phyloP scores from a whole-genome alignment of 2,113 vertebrate species.

The Rhagologus leucostigma region DNA sequence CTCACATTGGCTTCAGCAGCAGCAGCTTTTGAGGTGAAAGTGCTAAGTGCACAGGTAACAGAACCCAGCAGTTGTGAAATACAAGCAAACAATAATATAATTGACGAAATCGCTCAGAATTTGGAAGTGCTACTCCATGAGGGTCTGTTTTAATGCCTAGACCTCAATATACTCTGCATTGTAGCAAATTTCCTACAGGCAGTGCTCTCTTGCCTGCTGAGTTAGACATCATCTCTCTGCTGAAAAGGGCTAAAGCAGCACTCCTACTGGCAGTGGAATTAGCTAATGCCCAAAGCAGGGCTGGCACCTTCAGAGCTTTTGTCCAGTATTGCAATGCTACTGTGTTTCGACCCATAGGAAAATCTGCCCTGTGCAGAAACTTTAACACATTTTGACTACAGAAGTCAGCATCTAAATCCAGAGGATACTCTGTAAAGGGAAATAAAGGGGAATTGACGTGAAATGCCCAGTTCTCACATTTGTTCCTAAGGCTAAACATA shows the following conservation, averaged over 20 bases:
- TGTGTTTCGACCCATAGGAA: neutral
- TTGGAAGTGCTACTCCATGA: neutral
- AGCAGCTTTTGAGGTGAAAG: neutral
- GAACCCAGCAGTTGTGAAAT: neutral
- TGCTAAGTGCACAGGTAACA: neutral
- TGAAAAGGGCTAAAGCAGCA: neutral
- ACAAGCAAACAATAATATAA: neutral
- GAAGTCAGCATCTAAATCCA: neutral
- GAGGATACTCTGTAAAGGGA: neutral
- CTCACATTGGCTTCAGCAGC: neutral
- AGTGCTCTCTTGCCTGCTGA: neutral
- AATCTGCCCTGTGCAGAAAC: neutral
- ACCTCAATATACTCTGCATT: neutral
- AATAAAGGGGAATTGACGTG: neutral
- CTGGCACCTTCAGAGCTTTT: neutral
- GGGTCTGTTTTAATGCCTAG: neutral
- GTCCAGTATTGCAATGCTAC: neutral
- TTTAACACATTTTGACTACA: neutral
- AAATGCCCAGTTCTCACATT: neutral
- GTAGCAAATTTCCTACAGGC: neutral
- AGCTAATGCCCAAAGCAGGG: neutral
- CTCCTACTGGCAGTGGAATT: neutral
- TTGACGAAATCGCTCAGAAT: neutral
- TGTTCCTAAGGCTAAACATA: neutral
- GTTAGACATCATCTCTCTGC: neutral